Conservation (phyloP, 2,113 vertebrate species). For the Electrona antarctica region DNA sequence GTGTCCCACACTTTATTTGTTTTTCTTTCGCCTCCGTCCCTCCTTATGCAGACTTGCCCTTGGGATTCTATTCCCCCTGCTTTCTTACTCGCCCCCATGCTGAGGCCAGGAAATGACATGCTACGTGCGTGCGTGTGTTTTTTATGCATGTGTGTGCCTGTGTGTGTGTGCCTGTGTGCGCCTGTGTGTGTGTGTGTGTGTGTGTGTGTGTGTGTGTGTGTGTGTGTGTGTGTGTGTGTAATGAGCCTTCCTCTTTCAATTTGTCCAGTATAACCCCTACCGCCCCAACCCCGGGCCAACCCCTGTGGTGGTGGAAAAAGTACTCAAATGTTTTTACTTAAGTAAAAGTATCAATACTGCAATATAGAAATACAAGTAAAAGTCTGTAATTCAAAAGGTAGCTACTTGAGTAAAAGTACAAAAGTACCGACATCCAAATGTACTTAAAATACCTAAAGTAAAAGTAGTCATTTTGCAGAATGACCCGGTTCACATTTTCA, state of each 20-base stretch:
- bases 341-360: no score
- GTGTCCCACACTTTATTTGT: background rate
- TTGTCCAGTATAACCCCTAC: constrained; percentile 34
- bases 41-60: constrained; percentile 36
- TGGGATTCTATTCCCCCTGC: constrained; percentile 35
- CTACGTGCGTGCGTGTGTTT: background rate
- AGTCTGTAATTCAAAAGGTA: no score
- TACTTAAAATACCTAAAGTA: no score
- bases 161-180: background rate
- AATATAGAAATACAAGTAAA: no score
- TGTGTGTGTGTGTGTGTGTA: background rate
- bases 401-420: no score
- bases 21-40: constrained; percentile 9
- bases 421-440: no score
- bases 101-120: constrained; percentile 44
- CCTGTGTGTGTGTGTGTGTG: background rate
- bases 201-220: background rate
- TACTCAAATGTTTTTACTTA: no score
- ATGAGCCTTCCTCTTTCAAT: constrained; percentile 61
- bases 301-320: no score
- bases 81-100: constrained; percentile 32
- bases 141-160: constrained; percentile 3
- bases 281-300: background rate
- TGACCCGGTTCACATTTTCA: no score
- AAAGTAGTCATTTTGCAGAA: no score